Evolutionary conservation across 2,797 vertebrate species (phyloP).

Genomic region (Melanotaenia boesemani): DNA sequence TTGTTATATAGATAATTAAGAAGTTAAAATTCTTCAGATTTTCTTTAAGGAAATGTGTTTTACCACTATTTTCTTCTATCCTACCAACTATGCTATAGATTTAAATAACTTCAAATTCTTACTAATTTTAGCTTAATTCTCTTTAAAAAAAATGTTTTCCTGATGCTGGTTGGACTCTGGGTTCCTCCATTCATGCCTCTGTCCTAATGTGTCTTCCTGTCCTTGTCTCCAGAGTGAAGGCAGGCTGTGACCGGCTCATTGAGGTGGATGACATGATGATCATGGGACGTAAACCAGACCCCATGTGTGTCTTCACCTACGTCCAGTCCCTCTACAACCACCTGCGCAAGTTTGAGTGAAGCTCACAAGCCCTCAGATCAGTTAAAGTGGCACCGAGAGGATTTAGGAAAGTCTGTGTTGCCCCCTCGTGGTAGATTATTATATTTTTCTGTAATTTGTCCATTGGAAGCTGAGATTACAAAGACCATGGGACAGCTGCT

Average conservation of each 20-base stretch:
- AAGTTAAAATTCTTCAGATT: too few species aligned
- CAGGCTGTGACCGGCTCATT: conserved; percentile 94
- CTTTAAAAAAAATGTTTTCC: neutral
- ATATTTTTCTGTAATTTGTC: neutral
- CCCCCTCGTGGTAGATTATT: conserved; percentile 44
- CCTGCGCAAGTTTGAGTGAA: conserved; percentile 92
- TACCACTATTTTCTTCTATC: too few species aligned
- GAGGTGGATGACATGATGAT: conserved; percentile 99
- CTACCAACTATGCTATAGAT: too few species aligned
- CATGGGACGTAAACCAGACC: conserved; percentile 97
- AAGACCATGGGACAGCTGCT: too few species aligned
- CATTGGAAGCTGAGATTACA: neutral
- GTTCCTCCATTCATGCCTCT: neutral
- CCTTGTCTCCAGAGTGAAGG: conserved; percentile 85
- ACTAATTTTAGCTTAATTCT: too few species aligned
- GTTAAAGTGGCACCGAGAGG: neutral
- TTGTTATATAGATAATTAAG: too few species aligned
- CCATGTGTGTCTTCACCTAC: conserved; percentile 99
- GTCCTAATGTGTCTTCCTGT: conserved; percentile 9
- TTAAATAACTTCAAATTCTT: too few species aligned
- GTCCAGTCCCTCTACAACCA: conserved; percentile 98
- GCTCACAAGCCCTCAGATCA: neutral
- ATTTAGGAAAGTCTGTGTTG: conserved; percentile 24
- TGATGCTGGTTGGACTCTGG: neutral
- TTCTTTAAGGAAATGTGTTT: too few species aligned